Percentiles rank a stretch among this genome's conserved stretches.
Evolutionary conservation across 2,797 vertebrate species (phyloP).

Genomic region (Acrossocheilus fasciatus): DNA sequence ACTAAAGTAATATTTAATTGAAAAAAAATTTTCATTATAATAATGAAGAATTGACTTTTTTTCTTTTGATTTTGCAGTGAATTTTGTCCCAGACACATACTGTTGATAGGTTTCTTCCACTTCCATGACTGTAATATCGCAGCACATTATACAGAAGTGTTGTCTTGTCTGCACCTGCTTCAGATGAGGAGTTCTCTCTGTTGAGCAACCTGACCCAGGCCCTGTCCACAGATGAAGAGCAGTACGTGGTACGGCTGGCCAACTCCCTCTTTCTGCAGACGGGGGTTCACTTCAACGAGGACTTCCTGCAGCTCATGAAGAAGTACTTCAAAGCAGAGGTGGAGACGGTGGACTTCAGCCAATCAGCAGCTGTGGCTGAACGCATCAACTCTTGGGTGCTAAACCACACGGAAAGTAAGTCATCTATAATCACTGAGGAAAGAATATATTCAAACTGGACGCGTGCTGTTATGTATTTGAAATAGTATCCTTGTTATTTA

Average conservation of each 20-base stretch:
- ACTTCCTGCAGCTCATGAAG: conserved; percentile 91
- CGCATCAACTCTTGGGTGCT: conserved; percentile 97
- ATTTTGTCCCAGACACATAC: not conserved
- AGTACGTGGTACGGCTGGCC: conserved; percentile 89
- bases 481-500: not conserved
- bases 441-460: not conserved
- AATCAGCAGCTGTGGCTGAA: conserved; percentile 86
- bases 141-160: not conserved
- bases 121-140: not conserved
- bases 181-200: conserved; percentile 91
- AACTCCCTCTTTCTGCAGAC: conserved; percentile 94
- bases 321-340: conserved; percentile 91
- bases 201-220: conserved; percentile 89
- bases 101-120: too few relatives aligned
- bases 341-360: conserved; percentile 90
- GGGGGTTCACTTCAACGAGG: conserved; percentile 87
- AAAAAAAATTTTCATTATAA: not conserved
- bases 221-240: conserved; percentile 79
- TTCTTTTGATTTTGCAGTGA: not conserved
- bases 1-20: too few relatives aligned
- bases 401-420: conserved; percentile 94
- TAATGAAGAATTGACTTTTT: not conserved
- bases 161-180: not conserved
- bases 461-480: not conserved
- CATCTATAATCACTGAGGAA: not conserved